Conservation (phyloP, 2,797 vertebrate genomes). For the Tolypeutes matacus region DNA sequence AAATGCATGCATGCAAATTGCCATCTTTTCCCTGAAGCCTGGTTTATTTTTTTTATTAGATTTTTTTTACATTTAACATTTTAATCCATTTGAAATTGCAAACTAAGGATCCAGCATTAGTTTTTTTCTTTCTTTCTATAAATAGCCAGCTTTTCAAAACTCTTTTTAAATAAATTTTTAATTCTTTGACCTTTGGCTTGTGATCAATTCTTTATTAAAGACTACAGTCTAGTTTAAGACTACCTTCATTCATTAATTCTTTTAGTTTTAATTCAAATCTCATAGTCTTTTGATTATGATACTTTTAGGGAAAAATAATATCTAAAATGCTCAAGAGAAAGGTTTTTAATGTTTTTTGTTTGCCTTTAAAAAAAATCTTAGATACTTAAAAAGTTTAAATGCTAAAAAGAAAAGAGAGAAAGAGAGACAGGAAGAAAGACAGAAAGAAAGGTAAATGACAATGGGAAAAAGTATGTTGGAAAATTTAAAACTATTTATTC, state of each 20-base stretch:
- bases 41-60: neutral
- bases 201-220: slow-evolving; percentile 2
- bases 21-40: neutral
- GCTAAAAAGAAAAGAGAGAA: neutral
- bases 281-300: neutral
- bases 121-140: neutral
- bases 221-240: neutral
- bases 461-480: neutral
- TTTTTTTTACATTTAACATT: neutral
- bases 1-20: neutral
- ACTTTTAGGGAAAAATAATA: neutral
- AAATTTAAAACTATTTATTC: neutral
- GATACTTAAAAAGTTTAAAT: neutral
- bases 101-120: neutral
- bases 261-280: neutral
- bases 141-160: neutral
- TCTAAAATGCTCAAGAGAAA: neutral
- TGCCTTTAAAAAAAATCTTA: neutral
- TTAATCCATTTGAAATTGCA: neutral
- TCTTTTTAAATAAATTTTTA: neutral
- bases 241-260: neutral
- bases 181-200: neutral
- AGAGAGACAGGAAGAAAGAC: neutral
- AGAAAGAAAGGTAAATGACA: neutral
- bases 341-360: neutral